Base-by-base conservation (phyloP, 2,888 invertebrate species). In the Lochmaea crataegi region DNA sequence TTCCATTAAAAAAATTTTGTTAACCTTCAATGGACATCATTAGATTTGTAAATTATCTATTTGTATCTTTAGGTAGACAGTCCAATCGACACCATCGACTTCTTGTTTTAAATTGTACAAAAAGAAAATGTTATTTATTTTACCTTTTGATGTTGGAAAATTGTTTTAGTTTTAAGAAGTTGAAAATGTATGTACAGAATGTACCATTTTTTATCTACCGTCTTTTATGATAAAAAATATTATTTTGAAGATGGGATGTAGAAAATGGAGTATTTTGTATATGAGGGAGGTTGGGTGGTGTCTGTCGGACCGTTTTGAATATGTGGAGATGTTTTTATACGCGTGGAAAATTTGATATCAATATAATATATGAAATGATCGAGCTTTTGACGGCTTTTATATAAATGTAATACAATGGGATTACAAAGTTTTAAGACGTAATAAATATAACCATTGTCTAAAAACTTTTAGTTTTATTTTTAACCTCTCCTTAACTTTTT, bases 301-400 rank as follows among this genome's bases (percentile, higher is more conserved):
- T 76, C 77, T 73, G 65, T 73, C 68, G 74, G 79, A 80, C 75
- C 72, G 77, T 79, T 75, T 77, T 79, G 81, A 84, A 80, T 84
- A 84, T 81, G 83, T 85, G 85, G 79, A 84, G 82, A 84, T 84
- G 84, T 83, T 85, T 84, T 86, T 84, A 84, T 84, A 86, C 82
- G 86, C 86, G 86, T 86, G 85, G 84, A 84, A 80, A 85, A 85
- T 84, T 84, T 85, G 83, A 86, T 86, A 86, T 86, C 85, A 86
- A 83, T 85, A 84, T 84, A 82, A 82, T 84, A 84, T 85, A 85
- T 86, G 84, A 84, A 85, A 87, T 87, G 87, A 86, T 85, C 86
- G 86, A 87, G 87, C 87, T 87, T 87, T 86, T 85, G 86, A 86
- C 84, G 86, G 87, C 87, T 87, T 87, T 87, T 87, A 53, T 86